Evolutionary conservation across 2,113 vertebrate species (phyloP), one percentile per base, ranked within the genome.

Genomic region (Scopus umbretta): DNA sequence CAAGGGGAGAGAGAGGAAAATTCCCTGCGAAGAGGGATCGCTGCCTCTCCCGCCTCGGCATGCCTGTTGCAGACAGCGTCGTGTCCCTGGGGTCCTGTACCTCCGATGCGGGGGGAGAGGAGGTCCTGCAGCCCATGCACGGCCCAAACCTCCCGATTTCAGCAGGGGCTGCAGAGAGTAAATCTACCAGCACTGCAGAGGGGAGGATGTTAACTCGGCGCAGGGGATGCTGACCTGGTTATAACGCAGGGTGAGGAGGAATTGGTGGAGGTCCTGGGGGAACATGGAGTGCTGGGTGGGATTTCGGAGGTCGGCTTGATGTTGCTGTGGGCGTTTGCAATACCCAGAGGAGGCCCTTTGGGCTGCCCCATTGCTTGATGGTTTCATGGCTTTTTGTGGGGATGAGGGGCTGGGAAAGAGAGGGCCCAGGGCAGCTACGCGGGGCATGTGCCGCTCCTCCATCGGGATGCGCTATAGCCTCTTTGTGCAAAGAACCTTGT

Each of bases 131-230:
- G 67, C 13, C 25, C 9, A 0, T 9, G n/a, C 45, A 10, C 0
- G 5, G 27, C 34, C 43, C 72, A 16, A 32, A 42, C 5, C 16
- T 55, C 45, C 52, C 1, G 0, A 16, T 52, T 55, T 29, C 58
- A 38, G 42, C 74, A 81, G 49, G n/a, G n/a, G n/a, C n/a, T n/a
- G 40, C 30, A 63, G 76, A 45, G 23, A 55, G 53, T 40, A 65
- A 75, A 40, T 6, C 25, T 3, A 0, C 26, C 1, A 0, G 20
- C 1, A 9, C 19, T 0, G 2, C 3, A 17, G 43, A 13, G 52
- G 17, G 49, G 13, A 58, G 10, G 19, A 22, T 8, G 55, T 29
- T 79, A 25, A 63, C 49, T 74, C 61, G 16, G 85, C 4, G 0
- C 40, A 4, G 52, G n/a, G 26, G 49, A 25, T 63, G 50, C n/a